Conservation (phyloP, 2,113 vertebrate species). For the Phylloscopus whistleri region DNA sequence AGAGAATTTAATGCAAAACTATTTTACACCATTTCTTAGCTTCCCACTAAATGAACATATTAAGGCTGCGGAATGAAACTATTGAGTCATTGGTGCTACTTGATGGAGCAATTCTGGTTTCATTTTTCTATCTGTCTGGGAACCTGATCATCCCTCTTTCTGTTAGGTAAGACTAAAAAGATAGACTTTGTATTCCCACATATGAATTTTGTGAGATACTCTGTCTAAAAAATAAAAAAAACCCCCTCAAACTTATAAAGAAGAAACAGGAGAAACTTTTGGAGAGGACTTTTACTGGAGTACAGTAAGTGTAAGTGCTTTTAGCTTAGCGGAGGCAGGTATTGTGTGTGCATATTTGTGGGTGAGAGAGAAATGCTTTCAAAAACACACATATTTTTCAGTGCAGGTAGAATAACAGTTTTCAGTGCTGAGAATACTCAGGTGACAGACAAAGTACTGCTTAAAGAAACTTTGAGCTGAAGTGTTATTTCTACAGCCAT, state of each 20-base stretch:
- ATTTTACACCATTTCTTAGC: not conserved
- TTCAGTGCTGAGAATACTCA: conserved; percentile 51
- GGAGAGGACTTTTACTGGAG: not conserved
- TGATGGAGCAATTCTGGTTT: not conserved
- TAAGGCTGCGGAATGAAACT: not conserved
- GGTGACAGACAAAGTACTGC: conserved; percentile 56
- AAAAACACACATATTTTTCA: conserved; percentile 41
- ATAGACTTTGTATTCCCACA: not conserved
- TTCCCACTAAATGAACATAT: not conserved
- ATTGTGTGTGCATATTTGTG: conserved; percentile 34
- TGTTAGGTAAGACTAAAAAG: not conserved
- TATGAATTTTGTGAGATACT: not conserved
- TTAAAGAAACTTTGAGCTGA: conserved; percentile 61
- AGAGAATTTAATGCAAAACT: not conserved
- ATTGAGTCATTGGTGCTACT: not conserved
- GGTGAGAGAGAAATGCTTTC: conserved; percentile 37
- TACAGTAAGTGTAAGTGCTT: not conserved
- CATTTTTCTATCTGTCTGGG: not conserved
- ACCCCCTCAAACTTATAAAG: not conserved
- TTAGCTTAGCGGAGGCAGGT: not conserved
- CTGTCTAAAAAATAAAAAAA: not conserved
- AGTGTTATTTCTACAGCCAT: conserved; percentile 60
- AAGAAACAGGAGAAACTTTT: not conserved
- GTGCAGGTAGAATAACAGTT: conserved; percentile 55
- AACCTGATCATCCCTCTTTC: not conserved